phyloP scores from a whole-genome alignment of 1,140 invertebrate species.

The Drosophila nigrodunni region DNA sequence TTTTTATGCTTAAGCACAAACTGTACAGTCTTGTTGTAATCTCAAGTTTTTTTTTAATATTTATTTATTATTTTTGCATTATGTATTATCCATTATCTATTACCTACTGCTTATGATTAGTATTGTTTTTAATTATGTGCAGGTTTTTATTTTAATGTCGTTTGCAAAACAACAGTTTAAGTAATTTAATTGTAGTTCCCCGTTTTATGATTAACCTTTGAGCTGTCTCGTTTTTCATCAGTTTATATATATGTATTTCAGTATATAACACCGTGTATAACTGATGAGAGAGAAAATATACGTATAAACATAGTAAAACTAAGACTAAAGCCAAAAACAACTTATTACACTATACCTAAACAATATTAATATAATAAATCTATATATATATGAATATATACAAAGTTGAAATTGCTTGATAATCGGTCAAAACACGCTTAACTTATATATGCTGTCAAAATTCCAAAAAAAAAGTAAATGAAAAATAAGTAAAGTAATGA shows the following conservation, averaged over 20 bases:
- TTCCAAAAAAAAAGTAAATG: slow-evolving; percentile 18
- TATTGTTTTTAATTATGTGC: slow-evolving; percentile 73
- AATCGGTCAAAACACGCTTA: slow-evolving; percentile 75
- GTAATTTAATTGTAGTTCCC: slow-evolving; percentile 43
- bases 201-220: slow-evolving; percentile 35
- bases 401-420: slow-evolving; percentile 81
- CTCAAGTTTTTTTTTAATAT: slow-evolving; percentile 62
- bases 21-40: slow-evolving; percentile 82
- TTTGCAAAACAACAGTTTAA: slow-evolving; percentile 76
- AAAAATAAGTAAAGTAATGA: slow-evolving; percentile 19
- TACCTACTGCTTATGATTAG: slow-evolving; percentile 38
- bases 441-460: slow-evolving; percentile 59
- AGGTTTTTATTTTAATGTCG: slow-evolving; percentile 72
- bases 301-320: slow-evolving; percentile 73
- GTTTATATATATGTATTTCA: slow-evolving; percentile 43
- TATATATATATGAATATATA: slow-evolving; percentile 48
- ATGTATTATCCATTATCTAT: slow-evolving; percentile 26
- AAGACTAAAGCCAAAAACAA: slow-evolving; percentile 81
- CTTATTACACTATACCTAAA: slow-evolving; percentile 57
- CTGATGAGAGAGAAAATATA: slow-evolving; percentile 47
- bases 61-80: slow-evolving; percentile 77
- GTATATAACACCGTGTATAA: slow-evolving; percentile 18
- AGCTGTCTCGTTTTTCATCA: slow-evolving; percentile 38
- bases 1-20: slow-evolving; percentile 44
- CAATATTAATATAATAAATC: slow-evolving; percentile 49